Evolutionary conservation across 2,113 vertebrate genomes (phyloP).

Genomic region (Oenanthe oenanthe): DNA sequence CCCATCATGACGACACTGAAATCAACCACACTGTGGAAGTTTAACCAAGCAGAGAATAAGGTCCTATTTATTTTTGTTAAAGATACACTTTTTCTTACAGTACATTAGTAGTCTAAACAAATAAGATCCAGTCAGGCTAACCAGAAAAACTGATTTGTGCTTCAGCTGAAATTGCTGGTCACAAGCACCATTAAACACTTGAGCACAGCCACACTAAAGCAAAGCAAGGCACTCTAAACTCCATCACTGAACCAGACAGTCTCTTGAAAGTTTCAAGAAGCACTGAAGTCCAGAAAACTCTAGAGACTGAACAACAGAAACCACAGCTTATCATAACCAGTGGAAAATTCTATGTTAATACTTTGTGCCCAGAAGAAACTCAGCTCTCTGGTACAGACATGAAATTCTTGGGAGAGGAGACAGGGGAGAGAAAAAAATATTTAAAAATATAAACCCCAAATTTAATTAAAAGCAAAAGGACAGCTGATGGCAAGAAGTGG

Average conservation of each 20-base stretch:
- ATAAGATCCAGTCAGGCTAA: not conserved
- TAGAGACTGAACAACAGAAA: not conserved
- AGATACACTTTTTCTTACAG: not conserved
- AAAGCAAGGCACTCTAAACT: not conserved
- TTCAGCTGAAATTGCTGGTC: not conserved
- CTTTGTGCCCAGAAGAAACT: not conserved
- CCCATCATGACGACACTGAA: not conserved
- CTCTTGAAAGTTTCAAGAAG: not conserved
- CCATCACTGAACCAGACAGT: not conserved
- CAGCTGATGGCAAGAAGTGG: not conserved
- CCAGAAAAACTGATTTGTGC: not conserved
- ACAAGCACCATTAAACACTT: constrained; percentile 9
- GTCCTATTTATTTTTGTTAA: constrained; percentile 18
- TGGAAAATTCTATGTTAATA: not conserved
- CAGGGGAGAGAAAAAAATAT: not conserved
- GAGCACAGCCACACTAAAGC: not conserved
- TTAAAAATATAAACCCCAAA: not conserved
- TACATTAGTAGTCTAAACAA: not conserved
- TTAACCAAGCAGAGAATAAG: not conserved
- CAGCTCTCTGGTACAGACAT: not conserved
- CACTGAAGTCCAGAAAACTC: not conserved
- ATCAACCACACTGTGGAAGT: not conserved
- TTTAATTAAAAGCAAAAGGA: constrained; percentile 39
- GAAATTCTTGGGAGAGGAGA: accelerated
- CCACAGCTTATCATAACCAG: not conserved